Evolutionary conservation across 2,888 invertebrate species (phyloP).

Genomic region (Hololepta plana): DNA sequence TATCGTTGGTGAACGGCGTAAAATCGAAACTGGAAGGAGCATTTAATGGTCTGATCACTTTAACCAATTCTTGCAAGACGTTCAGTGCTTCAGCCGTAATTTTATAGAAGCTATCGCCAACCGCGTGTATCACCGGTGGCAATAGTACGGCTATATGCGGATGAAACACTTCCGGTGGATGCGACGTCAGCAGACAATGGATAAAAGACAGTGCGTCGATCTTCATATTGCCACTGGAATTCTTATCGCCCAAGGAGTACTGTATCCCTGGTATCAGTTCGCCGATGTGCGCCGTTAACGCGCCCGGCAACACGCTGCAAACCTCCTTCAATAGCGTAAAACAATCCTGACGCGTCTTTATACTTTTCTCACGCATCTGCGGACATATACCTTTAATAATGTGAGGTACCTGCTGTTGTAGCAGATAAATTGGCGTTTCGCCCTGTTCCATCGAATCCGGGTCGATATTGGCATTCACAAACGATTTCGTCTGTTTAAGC

Average conservation of each 20-base stretch:
- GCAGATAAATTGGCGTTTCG: conserved; percentile 45
- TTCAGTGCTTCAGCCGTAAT: conserved; percentile 92
- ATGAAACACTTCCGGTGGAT: conserved; percentile 62
- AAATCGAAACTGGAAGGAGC: conserved; percentile 45
- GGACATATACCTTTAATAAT: conserved; percentile 82
- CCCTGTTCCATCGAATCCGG: conserved; percentile 55
- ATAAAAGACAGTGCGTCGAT: conserved; percentile 92
- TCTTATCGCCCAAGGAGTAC: conserved; percentile 78
- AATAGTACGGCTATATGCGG: conserved; percentile 60
- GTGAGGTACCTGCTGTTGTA: conserved; percentile 45
- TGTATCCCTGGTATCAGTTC: conserved; percentile 77
- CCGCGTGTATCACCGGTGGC: conserved; percentile 74
- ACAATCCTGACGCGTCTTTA: conserved; percentile 82
- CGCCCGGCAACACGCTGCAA: conserved; percentile 74
- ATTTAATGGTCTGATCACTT: conserved; percentile 79
- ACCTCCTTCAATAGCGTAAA: conserved; percentile 82
- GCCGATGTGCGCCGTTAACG: conserved; percentile 62
- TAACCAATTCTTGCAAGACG: conserved; percentile 84
- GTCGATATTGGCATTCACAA: conserved; percentile 41
- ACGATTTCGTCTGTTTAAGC: conserved; percentile 72
- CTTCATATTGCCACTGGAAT: conserved; percentile 93
- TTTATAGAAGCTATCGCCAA: conserved; percentile 95
- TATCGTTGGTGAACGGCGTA: conserved; percentile 55
- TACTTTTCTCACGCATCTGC: conserved; percentile 68
- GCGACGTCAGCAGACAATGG: conserved; percentile 63